These are phyloP conservation scores for Aramus guarauna DNA, from an alignment of 2,113 vertebrate species.

Conservation along the genomic window DNA sequence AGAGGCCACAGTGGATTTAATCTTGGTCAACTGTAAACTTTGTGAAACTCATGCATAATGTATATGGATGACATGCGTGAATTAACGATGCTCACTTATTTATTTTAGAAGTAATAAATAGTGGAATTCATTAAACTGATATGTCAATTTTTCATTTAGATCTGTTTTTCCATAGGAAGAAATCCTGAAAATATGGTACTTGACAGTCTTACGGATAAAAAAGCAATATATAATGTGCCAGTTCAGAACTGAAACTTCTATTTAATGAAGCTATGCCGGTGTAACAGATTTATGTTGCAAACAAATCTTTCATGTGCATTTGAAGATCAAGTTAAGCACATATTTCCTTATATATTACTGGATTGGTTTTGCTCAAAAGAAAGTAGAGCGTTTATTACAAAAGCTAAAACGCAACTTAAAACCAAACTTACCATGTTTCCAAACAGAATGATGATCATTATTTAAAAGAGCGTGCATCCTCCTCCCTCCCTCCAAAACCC, in stretches of 20 bases:
- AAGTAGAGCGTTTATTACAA: neutral
- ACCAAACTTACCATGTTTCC: neutral
- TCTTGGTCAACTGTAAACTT: neutral
- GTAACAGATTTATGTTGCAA: slow-evolving; percentile 14
- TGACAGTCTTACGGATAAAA: slow-evolving; percentile 5
- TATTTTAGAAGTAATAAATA: neutral
- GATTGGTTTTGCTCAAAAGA: neutral
- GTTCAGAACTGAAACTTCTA: neutral
- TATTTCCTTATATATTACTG: neutral
- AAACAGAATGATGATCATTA: slow-evolving; percentile 8
- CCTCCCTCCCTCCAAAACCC: neutral
- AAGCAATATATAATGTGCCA: neutral
- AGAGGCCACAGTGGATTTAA: neutral
- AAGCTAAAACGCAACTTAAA: neutral
- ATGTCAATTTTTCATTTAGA: neutral
- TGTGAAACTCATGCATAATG: neutral
- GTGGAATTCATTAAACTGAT: neutral
- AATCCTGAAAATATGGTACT: neutral
- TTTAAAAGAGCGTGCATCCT: neutral
- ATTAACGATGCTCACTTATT: neutral
- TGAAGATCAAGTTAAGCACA: neutral
- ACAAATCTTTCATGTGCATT: slow-evolving; percentile 15
- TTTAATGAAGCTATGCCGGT: neutral
- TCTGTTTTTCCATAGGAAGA: neutral
- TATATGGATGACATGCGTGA: neutral